Evolutionary conservation across 92 coral and sea anemone genomes (phyloP), one percentile per base, ranked within the genome.

Genomic region (Epizoanthus ramosus): DNA sequence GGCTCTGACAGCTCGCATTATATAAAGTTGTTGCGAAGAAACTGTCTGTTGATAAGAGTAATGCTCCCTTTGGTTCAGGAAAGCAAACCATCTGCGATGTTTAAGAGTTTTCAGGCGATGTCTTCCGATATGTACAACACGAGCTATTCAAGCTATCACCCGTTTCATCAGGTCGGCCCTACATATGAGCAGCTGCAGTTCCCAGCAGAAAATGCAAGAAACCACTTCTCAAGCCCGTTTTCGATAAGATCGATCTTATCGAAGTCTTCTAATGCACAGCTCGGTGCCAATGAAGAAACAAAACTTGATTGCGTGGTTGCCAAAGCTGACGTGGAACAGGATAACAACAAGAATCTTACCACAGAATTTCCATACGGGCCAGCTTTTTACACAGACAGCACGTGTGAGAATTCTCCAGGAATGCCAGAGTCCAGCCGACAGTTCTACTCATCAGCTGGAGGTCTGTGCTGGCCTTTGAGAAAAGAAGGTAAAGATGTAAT

Each of bases 211-310:
- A 77, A 63, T 63, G 17, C 82, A 70, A 77, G 82, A 13, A 22
- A 57, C 41, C 58, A 39, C 14, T 77, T 77, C 21, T 77, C 39
- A 7, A 61, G 82, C 58, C 82, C 82, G 1, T 77, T 61, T 17
- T 77, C 82, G 58, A 77, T 77, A 60, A 77, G 71, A 77, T 77
- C 82, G 52, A 77, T 77, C 24, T 77, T 77, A 61, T 77, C 82
- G 22, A 39, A 57, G 47, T 63, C 82, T 43, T 63, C 82, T 39
- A 77, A 39, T 21, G 61, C 82, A 24, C 57, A 60, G 53, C 57
- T 77, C 25, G 70, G 57, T 24, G 61, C 47, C 8, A 23, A 72
- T 61, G 70, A 43, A 43, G 63, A 24, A 10, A 37, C 24, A 8
- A 65, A 61, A 39, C 31, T 60, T 19, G 82, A 77, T 21, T 15